phyloP scores from a whole-genome alignment of 2,113 vertebrate species.

The Pluvianellus socialis region DNA sequence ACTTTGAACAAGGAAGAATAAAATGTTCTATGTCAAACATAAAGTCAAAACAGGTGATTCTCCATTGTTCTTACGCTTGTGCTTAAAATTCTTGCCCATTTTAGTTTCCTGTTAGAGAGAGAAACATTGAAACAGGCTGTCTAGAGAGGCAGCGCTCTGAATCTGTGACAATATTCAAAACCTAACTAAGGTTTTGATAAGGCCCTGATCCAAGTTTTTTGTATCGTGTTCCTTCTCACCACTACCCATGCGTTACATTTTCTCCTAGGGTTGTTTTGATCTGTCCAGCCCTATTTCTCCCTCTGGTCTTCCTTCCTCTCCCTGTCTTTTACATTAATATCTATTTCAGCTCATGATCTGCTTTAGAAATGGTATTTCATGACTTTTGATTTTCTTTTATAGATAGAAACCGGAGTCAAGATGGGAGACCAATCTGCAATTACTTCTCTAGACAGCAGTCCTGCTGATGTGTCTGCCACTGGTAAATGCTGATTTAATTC shows the following conservation, averaged over 20 bases:
- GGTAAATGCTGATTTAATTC: constrained; percentile 73
- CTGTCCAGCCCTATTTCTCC: neutral
- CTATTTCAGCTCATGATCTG: constrained; percentile 32
- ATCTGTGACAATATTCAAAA: neutral
- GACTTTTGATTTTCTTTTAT: constrained; percentile 54
- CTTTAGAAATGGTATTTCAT: constrained; percentile 36
- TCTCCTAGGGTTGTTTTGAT: neutral
- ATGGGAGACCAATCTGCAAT: constrained; percentile 63
- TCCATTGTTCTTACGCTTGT: neutral
- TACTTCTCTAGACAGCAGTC: constrained; percentile 58
- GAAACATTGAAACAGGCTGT: neutral
- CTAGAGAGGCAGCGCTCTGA: neutral
- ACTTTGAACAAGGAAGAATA: neutral
- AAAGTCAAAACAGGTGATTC: neutral
- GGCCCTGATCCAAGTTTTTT: neutral
- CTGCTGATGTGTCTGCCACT: constrained; percentile 48
- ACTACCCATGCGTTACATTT: neutral
- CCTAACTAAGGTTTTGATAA: neutral
- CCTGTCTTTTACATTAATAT: neutral
- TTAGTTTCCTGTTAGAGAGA: neutral
- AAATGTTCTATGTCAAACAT: neutral
- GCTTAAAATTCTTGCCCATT: neutral
- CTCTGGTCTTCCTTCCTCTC: neutral
- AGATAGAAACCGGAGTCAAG: constrained; percentile 75
- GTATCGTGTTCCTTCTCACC: neutral